Evolutionary conservation across 92 coral and sea anemone genomes (phyloP), one percentile per base, ranked within the genome.

Genomic region (Parazoanthus darwini): DNA sequence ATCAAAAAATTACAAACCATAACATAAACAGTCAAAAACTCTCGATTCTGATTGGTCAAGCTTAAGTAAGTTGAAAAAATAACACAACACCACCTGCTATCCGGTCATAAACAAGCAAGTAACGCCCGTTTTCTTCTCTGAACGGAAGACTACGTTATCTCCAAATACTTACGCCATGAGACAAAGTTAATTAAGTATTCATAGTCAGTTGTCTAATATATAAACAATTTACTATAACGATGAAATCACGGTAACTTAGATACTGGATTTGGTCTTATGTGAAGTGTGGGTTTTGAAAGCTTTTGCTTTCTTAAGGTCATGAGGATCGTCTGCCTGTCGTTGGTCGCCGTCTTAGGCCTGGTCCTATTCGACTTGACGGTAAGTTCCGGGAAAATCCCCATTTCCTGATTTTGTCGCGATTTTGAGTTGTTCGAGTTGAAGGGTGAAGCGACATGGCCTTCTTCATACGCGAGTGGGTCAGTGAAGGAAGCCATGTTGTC

Each of bases 311-410:
- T 86, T 90, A 86, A 97, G 99, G 99, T 97, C 95, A 97, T 97
- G 99, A 96, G 99, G 98, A 91, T 94, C 92, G 93, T 96, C 92
- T 92, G 96, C 96, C 91, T 94, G 93, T 93, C 96, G 93, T 91
- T 97, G 95, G 93, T 95, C 89, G 93, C 92, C 94, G 90, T 96
- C 89, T 85, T 94, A 91, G 99, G 97, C 93, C 89, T 97, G 89
- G 93, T 93, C 94, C 96, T 94, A 87, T 87, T 95, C 86, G 85
- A 94, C 88, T 79, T 91, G 67, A 89, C 99, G 99, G 99, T 97
- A 93, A 96, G 99, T 96, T 85, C 83, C 26, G 16, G 8, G 33
- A 38, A 88, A 75, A 33, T 25, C 80, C 46, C 82, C 36, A 20
- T 44, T 77, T 87, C 29, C 26, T 82, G 77, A 87, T 59, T 54